phyloP scores from a whole-genome alignment of 2,113 vertebrate genomes.

The Cyprinodon brontotheroides region DNA sequence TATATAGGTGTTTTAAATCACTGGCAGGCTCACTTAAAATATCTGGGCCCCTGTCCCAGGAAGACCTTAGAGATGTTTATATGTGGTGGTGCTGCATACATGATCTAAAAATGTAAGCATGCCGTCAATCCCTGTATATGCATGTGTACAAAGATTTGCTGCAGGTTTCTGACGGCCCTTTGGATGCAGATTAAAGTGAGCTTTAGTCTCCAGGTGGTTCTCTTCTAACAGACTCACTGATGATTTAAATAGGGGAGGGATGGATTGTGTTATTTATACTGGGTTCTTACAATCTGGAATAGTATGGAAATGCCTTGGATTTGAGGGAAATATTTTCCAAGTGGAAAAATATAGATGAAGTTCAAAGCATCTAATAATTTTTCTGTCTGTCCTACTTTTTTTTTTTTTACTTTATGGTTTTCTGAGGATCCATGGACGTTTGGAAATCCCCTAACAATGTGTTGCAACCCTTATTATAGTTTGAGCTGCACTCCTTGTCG shows the following conservation, averaged over 20 bases:
- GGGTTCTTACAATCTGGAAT: neutral
- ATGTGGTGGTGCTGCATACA: constrained; percentile 25
- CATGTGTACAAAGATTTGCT: neutral
- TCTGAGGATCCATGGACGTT: neutral
- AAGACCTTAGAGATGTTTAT: constrained; percentile 54
- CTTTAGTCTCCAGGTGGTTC: constrained; percentile 59
- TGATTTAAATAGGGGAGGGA: constrained; percentile 16
- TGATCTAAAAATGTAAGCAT: constrained; percentile 44
- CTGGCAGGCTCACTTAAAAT: constrained; percentile 60
- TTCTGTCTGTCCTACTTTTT: neutral
- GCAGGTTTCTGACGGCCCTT: constrained; percentile 38
- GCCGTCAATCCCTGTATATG: constrained; percentile 34
- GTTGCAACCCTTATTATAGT: neutral
- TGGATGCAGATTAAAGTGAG: constrained; percentile 59
- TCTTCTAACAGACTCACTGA: constrained; percentile 36
- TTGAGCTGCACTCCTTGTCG: too few relatives aligned
- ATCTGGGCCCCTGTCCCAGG: constrained; percentile 68
- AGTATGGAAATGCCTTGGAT: neutral
- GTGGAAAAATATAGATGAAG: neutral
- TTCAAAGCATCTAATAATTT: neutral
- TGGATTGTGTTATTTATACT: constrained; percentile 4
- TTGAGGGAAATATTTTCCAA: neutral
- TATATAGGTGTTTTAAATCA: constrained; percentile 71
- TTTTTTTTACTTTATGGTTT: neutral
- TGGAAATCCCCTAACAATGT: neutral